phyloP scores from a whole-genome alignment of 2,797 vertebrate species.

The Mycteria americana region DNA sequence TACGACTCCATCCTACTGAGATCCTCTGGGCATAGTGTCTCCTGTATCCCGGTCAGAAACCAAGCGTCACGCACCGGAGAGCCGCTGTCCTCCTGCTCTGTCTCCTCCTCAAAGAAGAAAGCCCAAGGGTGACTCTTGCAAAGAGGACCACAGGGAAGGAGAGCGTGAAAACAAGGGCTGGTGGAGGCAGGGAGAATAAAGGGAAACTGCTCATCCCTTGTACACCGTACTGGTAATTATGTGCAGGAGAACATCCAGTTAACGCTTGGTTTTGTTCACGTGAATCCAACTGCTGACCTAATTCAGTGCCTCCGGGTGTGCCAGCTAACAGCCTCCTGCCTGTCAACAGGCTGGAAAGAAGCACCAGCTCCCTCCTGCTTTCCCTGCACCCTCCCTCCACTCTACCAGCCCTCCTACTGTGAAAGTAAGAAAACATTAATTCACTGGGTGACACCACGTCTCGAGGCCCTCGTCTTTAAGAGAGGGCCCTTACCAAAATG shows the following conservation, averaged over 20 bases:
- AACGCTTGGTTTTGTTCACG: background rate
- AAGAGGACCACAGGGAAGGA: background rate
- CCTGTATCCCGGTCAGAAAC: background rate
- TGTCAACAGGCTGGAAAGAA: background rate
- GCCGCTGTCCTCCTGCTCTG: background rate
- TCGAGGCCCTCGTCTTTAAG: background rate
- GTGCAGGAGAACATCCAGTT: background rate
- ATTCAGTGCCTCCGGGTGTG: background rate
- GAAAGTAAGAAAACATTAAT: background rate
- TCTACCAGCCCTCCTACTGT: background rate
- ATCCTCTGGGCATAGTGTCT: background rate
- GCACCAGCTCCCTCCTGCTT: background rate
- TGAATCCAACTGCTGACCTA: constrained; percentile 27
- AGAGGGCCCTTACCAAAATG: background rate
- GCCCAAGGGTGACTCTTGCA: background rate
- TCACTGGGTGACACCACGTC: background rate
- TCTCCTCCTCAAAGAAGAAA: background rate
- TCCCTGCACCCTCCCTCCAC: background rate
- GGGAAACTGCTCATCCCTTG: background rate
- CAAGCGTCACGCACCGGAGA: background rate
- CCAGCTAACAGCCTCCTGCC: constrained; percentile 1
- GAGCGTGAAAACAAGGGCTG: background rate
- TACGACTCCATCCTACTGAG: background rate
- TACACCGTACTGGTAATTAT: background rate
- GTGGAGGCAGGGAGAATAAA: background rate